Conservation (phyloP, 2,888 invertebrate genomes). For the Nezara viridula region DNA sequence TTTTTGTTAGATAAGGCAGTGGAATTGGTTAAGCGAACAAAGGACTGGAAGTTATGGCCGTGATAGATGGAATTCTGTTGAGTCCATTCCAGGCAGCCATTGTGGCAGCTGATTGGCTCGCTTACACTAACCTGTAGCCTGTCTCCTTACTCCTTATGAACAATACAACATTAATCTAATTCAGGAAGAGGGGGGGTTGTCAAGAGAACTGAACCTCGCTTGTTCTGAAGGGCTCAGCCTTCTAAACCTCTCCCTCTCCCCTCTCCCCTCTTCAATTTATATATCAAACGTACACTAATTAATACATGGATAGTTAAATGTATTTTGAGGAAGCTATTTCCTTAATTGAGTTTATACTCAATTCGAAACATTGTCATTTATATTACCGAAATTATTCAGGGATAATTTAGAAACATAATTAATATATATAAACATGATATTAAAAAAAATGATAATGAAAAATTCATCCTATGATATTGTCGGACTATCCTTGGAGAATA, state of each 20-base stretch:
- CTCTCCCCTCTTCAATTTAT: no score
- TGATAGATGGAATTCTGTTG: background rate
- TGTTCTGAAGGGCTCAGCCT: background rate
- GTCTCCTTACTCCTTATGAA: background rate
- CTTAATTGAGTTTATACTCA: background rate
- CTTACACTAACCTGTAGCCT: background rate
- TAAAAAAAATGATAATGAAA: no score
- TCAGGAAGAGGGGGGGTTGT: background rate
- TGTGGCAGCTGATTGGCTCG: background rate
- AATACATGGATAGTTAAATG: background rate
- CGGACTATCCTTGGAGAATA: no score
- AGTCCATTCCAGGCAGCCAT: background rate
- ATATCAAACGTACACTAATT: background rate
- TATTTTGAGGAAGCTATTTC: background rate
- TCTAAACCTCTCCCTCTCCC: background rate
- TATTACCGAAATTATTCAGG: no score
- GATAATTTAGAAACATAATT: no score
- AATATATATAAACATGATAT: no score
- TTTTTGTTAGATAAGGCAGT: background rate
- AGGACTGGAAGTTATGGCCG: background rate
- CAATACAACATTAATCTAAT: conserved; percentile 21
- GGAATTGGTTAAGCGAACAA: background rate
- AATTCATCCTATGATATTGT: no score
- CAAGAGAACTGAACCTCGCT: background rate
- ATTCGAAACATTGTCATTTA: no score